phyloP scores from a whole-genome alignment of 2,888 invertebrate species.

The Onthophagus sagittarius region DNA sequence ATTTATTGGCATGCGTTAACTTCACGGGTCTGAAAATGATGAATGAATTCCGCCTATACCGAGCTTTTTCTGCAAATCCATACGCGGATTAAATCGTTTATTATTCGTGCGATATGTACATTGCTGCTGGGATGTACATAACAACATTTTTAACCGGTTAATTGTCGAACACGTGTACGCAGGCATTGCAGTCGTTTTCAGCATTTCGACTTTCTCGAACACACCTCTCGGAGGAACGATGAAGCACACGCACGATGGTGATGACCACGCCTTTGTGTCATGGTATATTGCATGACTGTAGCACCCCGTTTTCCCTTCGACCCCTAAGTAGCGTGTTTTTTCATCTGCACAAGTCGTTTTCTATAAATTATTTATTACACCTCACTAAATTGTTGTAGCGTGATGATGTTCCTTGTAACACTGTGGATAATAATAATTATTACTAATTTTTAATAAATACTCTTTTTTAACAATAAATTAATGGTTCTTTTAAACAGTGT shows the following conservation, averaged over 20 bases:
- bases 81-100: neutral
- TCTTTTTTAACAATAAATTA: neutral
- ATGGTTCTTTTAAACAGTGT: neutral
- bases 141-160: neutral
- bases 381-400: neutral
- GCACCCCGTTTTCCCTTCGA: neutral
- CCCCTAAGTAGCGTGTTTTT: neutral
- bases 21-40: neutral
- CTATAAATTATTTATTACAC: neutral
- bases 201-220: neutral
- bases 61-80: neutral
- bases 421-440: neutral
- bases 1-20: too few species aligned
- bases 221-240: conserved; percentile 15
- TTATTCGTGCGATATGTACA: neutral
- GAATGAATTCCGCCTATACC: neutral
- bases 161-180: neutral
- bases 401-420: neutral
- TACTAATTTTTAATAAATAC: neutral
- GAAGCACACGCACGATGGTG: conserved; percentile 39
- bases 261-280: conserved; percentile 32
- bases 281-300: neutral
- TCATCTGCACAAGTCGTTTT: neutral
- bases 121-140: neutral
- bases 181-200: neutral